A percentile compares a stretch with the other conserved stretches of the same genome.
Evolutionary conservation across 2,888 invertebrate genomes (phyloP).

Genomic region (Agrypnus murinus): DNA sequence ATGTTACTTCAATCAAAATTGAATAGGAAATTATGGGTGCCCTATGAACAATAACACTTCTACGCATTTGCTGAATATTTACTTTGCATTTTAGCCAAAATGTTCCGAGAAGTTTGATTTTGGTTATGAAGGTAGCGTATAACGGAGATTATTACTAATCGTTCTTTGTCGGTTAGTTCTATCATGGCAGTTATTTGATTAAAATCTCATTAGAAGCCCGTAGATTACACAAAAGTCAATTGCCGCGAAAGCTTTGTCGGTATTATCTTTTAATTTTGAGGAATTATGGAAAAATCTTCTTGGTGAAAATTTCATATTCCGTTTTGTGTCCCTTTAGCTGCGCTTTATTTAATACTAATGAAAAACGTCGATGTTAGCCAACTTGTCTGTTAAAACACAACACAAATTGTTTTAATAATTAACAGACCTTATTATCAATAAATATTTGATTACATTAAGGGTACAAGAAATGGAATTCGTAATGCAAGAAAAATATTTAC

Average conservation of each 20-base stretch:
- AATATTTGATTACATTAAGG: conserved; percentile 1
- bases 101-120: neutral
- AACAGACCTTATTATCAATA: conserved; percentile 18
- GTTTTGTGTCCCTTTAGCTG: too few relatives aligned
- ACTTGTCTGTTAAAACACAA: neutral
- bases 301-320: too few relatives aligned
- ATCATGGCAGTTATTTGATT: neutral
- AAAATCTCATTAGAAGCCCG: conserved; percentile 1
- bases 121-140: neutral
- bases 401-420: conserved; percentile 4
- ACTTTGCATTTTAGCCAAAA: conserved; percentile 4
- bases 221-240: neutral
- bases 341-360: too few relatives aligned
- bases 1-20: neutral
- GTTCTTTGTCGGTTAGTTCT: conserved; percentile 3
- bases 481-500: conserved; percentile 25
- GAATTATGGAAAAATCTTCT: neutral
- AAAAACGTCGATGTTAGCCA: neutral
- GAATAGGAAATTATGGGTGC: conserved; percentile 12
- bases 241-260: neutral
- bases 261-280: conserved; percentile 1
- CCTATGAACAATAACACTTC: conserved; percentile 9
- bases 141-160: conserved; percentile 15
- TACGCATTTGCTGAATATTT: conserved; percentile 4
- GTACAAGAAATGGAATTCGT: neutral